Evolutionary conservation across 2,888 invertebrate species (phyloP).

Genomic region (Drosophila vallismaia): DNA sequence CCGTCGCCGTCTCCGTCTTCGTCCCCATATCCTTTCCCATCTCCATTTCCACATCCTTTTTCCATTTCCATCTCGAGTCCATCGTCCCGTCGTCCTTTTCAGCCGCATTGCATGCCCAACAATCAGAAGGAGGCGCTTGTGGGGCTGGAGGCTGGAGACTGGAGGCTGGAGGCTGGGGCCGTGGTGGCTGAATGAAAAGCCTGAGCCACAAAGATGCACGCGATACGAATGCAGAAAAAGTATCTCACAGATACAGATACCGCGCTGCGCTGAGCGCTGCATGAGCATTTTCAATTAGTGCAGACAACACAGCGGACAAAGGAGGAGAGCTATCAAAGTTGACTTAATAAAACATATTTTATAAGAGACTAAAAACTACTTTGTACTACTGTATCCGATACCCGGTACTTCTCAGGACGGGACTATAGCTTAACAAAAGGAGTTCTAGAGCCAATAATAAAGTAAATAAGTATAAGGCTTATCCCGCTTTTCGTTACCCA

Average conservation of each 20-base stretch:
- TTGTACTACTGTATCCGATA: neutral
- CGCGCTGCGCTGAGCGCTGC: conserved; percentile 47
- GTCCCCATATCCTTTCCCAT: conserved; percentile 3
- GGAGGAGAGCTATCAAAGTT: neutral
- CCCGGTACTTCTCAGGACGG: neutral
- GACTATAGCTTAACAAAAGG: too few relatives aligned
- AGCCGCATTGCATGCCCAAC: conserved; percentile 41
- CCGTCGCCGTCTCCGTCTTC: neutral
- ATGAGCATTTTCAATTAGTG: conserved; percentile 50
- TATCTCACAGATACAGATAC: conserved; percentile 52
- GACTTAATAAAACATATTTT: too few relatives aligned
- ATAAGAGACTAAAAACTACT: neutral
- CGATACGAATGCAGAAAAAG: conserved; percentile 49
- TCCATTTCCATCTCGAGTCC: conserved; percentile 7
- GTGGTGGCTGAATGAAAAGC: conserved; percentile 34
- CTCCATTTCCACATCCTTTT: conserved; percentile 4
- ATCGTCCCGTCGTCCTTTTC: conserved; percentile 6
- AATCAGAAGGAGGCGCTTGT: conserved; percentile 26
- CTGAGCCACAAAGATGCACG: conserved; percentile 46
- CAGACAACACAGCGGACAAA: conserved; percentile 32
- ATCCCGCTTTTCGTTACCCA: neutral
- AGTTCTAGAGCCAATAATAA: too few relatives aligned
- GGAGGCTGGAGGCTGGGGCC: neutral
- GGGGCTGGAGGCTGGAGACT: neutral
- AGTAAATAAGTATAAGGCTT: neutral